These are phyloP conservation scores for Vanessa atalanta DNA, from an alignment of 1,140 invertebrate species.

Conservation along the genomic window DNA sequence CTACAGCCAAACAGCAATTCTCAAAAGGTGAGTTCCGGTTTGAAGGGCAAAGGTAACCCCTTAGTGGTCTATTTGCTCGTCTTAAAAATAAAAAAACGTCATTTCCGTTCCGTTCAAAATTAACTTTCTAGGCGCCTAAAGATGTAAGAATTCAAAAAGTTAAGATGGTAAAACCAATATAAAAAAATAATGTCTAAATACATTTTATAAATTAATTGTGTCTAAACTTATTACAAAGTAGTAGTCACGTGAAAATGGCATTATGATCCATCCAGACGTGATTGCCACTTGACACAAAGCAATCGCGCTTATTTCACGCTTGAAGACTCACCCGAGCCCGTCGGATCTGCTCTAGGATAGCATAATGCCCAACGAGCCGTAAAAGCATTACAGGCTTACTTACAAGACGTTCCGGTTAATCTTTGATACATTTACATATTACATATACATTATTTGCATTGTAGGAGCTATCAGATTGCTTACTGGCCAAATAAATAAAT, in stretches of 20 bases:
- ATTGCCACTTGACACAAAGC: conserved; percentile 40
- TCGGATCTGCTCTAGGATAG: conserved; percentile 32
- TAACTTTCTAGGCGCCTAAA: too few species aligned
- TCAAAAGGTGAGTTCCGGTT: too few species aligned
- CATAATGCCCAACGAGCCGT: conserved; percentile 36
- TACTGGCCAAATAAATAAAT: background rate
- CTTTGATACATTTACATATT: conserved; percentile 28
- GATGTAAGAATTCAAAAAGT: too few species aligned
- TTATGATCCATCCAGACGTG: conserved; percentile 20
- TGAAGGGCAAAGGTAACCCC: too few species aligned
- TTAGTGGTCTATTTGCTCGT: too few species aligned
- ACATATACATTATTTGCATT: background rate
- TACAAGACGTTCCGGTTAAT: conserved; percentile 36
- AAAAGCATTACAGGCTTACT: conserved; percentile 33
- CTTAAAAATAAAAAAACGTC: too few species aligned
- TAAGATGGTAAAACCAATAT: too few species aligned
- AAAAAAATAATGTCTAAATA: too few species aligned
- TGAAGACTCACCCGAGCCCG: conserved; percentile 28
- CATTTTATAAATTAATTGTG: too few species aligned
- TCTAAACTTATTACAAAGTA: background rate
- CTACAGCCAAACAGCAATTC: too few species aligned
- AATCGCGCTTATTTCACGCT: conserved; percentile 38
- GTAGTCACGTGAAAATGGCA: conserved; percentile 1
- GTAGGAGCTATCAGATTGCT: background rate
- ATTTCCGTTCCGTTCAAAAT: too few species aligned